A percentile compares a stretch with the other conserved stretches of the same genome.
Conservation (phyloP, 1,140 invertebrate genomes). For the Macrocentrus cingulum region DNA sequence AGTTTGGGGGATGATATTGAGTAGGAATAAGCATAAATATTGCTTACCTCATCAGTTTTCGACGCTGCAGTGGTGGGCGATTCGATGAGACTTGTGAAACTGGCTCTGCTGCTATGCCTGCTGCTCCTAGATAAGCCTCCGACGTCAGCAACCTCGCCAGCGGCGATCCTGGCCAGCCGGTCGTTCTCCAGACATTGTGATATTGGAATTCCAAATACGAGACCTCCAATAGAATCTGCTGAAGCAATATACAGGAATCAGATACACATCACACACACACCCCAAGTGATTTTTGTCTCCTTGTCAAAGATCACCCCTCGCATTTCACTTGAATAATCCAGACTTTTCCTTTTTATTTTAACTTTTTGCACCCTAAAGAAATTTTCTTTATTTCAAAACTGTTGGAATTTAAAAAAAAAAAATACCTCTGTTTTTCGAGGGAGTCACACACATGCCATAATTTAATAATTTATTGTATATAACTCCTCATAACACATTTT, state of each 20-base stretch:
- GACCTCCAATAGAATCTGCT: slow-evolving; percentile 59
- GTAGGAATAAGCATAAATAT: not conserved
- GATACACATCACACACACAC: slow-evolving; percentile 8
- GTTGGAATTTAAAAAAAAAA: no score
- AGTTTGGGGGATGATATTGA: no score
- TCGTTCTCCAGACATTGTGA: slow-evolving; percentile 81
- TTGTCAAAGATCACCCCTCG: not conserved
- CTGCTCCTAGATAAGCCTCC: slow-evolving; percentile 47
- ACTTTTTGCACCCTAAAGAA: no score
- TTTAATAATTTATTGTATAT: no score
- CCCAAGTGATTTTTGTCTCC: not conserved
- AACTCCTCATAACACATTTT: no score
- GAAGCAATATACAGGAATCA: slow-evolving; percentile 7
- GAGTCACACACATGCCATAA: no score
- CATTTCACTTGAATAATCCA: no score
- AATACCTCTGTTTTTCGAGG: no score
- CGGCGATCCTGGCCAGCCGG: slow-evolving; percentile 52
- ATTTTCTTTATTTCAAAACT: no score
- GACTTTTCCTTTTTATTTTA: no score
- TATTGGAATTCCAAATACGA: slow-evolving; percentile 83
- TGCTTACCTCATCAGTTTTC: slow-evolving; percentile 67
- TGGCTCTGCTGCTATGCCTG: slow-evolving; percentile 67
- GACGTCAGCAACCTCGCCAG: slow-evolving; percentile 49
- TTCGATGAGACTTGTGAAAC: slow-evolving; percentile 70
- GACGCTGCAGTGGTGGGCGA: slow-evolving; percentile 52